Evolutionary conservation across 2,797 vertebrate species (phyloP).

Genomic region (Poecilia velifera): DNA sequence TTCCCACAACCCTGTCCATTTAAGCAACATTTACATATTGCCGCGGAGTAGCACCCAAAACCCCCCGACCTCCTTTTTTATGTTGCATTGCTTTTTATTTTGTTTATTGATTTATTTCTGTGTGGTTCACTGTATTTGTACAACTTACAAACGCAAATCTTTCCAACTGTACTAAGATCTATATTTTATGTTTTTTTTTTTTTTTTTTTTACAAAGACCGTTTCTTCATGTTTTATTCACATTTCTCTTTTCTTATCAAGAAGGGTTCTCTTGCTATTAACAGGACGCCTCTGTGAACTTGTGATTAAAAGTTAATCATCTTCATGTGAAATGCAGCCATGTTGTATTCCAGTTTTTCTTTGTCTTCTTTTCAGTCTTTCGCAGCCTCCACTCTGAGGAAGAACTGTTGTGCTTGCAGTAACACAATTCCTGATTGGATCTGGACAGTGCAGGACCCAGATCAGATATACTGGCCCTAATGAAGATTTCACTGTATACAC

Average conservation of each 20-base stretch:
- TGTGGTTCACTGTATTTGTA: too few species aligned
- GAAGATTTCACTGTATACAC: conserved; percentile 54
- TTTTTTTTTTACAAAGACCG: too few species aligned
- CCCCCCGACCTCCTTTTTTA: too few species aligned
- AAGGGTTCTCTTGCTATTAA: not conserved
- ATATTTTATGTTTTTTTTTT: not conserved
- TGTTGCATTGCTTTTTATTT: too few species aligned
- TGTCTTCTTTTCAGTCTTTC: not conserved
- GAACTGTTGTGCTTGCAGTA: conserved; percentile 3
- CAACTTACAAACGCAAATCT: not conserved
- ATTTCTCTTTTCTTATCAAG: not conserved
- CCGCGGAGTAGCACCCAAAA: too few species aligned
- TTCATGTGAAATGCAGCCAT: not conserved
- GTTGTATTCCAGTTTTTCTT: not conserved
- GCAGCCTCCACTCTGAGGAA: not conserved
- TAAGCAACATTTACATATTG: not conserved
- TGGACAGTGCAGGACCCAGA: conserved; percentile 49
- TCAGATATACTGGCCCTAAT: conserved; percentile 68
- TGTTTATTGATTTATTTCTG: too few species aligned
- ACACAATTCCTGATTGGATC: conserved; percentile 28
- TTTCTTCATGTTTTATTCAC: not conserved
- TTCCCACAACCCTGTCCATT: not conserved
- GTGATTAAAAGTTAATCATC: not conserved
- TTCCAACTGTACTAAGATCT: not conserved
- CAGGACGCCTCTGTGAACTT: not conserved